These are phyloP conservation scores for Zootermopsis nevadensis DNA, from an alignment of 2,888 invertebrate species.

Conservation along the genomic window DNA sequence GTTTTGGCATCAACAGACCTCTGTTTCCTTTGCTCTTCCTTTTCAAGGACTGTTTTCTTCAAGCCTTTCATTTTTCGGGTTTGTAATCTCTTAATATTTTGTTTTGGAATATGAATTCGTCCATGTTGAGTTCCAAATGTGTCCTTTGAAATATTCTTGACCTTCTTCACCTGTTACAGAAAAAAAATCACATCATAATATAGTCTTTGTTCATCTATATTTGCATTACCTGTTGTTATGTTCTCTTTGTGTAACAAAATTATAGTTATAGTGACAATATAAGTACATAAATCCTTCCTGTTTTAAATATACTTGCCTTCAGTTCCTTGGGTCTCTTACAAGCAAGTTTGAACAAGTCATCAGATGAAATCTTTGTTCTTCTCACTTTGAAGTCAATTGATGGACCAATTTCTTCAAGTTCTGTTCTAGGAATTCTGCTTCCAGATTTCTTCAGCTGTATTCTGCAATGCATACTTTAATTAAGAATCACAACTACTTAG, in stretches of 20 bases:
- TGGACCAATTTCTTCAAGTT: constrained; percentile 95
- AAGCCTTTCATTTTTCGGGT: constrained; percentile 90
- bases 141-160: constrained; percentile 92
- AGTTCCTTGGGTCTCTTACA: constrained; percentile 83
- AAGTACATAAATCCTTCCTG: too few relatives aligned
- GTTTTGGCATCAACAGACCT: neutral
- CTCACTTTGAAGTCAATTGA: constrained; percentile 87
- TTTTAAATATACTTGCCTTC: constrained; percentile 64
- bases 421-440: constrained; percentile 86
- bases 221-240: too few relatives aligned
- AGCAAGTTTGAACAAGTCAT: constrained; percentile 86
- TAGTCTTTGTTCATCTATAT: too few relatives aligned
- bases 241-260: too few relatives aligned
- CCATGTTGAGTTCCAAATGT: constrained; percentile 90
- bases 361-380: constrained; percentile 88
- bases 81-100: constrained; percentile 85
- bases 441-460: constrained; percentile 92
- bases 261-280: too few relatives aligned
- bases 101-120: constrained; percentile 92
- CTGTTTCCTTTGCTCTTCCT: constrained; percentile 45
- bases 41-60: constrained; percentile 50
- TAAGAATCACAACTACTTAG: too few relatives aligned
- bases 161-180: constrained; percentile 74
- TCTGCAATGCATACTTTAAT: constrained; percentile 66
- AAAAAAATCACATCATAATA: neutral